Evolutionary conservation across 2,888 invertebrate species (phyloP), one percentile per base, ranked within the genome.

Genomic region (Nomada hirtipes): DNA sequence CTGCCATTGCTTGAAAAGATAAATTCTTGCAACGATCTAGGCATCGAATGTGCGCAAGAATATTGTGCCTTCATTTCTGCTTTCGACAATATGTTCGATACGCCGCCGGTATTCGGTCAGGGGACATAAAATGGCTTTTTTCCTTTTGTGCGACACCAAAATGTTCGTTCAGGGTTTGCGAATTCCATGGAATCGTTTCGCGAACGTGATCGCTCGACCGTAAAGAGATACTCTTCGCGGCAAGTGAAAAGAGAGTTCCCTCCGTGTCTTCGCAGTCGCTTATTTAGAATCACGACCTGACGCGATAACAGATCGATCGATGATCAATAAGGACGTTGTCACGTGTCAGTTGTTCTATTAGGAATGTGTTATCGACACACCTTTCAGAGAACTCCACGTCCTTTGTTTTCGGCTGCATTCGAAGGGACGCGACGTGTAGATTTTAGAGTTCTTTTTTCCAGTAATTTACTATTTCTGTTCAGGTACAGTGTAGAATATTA

Each of bases 161-260:
- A 29, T 36, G 36, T 57, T 57, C 18, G 18, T 20, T 4, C 29
- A 7, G 52, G 52, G 23, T 61, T 73, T 23, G 36, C 36, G 20
- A 42, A 44, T 63, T 61, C 61, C 26, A 20, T 67, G 52, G 11
- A n/a, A 23, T 26, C 20, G 60, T 69, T 77, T 61, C 55, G 60
- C 36, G 26, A 60, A 76, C 52, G n/a, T 11, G 42, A 26, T 61
- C 65, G 59, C 18, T 29, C 60, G 60, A 50, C 65, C 71, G 67
- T 78, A 15, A 77, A 71, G 69, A 78, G 77, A 77, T 67, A 79
- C 61, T 67, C 65, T 71, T 69, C 42, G 13, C 53, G 55, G 15
- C 61, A 55, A 18, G 20, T 15, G 53, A 10, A 20, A 13, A 44
- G 36, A 53, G 13, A n/a, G 18, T 50, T 23, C 57, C 42, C 20